Base-by-base conservation (phyloP, 2,113 vertebrate species). In the Odobenus rosmarus region DNA sequence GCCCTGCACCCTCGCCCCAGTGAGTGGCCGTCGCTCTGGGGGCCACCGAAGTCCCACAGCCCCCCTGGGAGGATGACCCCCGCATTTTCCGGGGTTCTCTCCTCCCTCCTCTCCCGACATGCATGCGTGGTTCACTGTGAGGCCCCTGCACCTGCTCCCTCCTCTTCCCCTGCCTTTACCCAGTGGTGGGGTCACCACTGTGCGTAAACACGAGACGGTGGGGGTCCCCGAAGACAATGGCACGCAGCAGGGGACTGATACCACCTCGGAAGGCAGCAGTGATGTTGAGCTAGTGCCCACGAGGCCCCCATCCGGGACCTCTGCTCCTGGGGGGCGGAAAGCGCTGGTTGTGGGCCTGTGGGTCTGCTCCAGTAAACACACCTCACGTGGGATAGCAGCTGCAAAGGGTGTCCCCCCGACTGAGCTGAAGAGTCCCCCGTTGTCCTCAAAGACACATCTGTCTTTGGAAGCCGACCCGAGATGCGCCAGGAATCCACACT, bases 161-260 rank as follows among this genome's bases (percentile, higher is more conserved):
- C 33, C 57, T 51, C 7, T 11, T n/a, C 57, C 46, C 24, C 36
- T 33, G 53, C 33, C 46, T 31, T 33, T 18, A 23, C 18, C 1
- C 1, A 0, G 24, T 14, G 14, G 0, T 36, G 15, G 62, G 31
- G 31, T 67, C 62, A 33, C 62, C 31, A 67, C 62, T 16, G 28
- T 33, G 62, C 31, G 7, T 3, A 16, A 16, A 67, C 14, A 16
- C 14, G 62, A 61, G 39, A 21, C 0, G 1, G 23, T 28, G 0
- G 14, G 19, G 24, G 23, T 21, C n/a, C 33, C 49, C 21, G 76
- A 33, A 24, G 33, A 57, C 49, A 4, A 12, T 18, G 64, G 36
- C 19, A 26, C 3, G 10, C 19, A 39, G 26, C 26, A 39, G 36
- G 33, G 15, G 11, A 15, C 10, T 1, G 59, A 13, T 4, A 0